These are phyloP conservation scores for Dolomedes plantarius DNA, from an alignment of 2,888 invertebrate genomes.

Conservation along the genomic window DNA sequence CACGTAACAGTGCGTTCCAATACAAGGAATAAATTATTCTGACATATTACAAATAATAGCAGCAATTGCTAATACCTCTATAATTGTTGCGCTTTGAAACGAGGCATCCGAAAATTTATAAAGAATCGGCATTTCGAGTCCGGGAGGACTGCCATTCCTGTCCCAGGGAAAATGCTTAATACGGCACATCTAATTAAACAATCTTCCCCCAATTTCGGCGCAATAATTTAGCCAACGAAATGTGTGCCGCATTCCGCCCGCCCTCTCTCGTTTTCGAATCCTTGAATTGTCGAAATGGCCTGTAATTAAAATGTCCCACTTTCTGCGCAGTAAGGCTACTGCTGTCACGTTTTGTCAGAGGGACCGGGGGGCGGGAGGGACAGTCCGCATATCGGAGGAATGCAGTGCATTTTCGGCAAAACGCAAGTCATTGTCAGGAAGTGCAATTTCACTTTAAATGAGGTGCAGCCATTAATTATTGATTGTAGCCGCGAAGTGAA, in stretches of 20 bases:
- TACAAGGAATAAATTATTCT: no score
- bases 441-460: neutral
- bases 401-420: neutral
- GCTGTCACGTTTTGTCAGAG: neutral
- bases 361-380: neutral
- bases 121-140: no score
- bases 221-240: conserved; percentile 7
- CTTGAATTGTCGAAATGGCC: conserved; percentile 2
- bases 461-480: neutral
- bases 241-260: neutral
- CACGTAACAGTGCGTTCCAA: no score
- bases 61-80: no score
- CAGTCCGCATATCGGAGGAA: neutral
- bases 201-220: neutral
- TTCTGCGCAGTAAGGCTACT: neutral
- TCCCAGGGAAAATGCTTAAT: no score
- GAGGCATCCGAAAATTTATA: no score
- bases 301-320: neutral
- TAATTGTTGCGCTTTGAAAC: no score
- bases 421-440: neutral
- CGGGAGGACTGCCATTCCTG: no score
- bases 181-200: conserved; percentile 2
- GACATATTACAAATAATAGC: no score
- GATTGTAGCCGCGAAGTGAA: neutral
- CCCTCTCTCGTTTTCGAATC: neutral